Base-by-base conservation (phyloP, 2,888 invertebrate genomes). In the Ernsta delagoae region DNA sequence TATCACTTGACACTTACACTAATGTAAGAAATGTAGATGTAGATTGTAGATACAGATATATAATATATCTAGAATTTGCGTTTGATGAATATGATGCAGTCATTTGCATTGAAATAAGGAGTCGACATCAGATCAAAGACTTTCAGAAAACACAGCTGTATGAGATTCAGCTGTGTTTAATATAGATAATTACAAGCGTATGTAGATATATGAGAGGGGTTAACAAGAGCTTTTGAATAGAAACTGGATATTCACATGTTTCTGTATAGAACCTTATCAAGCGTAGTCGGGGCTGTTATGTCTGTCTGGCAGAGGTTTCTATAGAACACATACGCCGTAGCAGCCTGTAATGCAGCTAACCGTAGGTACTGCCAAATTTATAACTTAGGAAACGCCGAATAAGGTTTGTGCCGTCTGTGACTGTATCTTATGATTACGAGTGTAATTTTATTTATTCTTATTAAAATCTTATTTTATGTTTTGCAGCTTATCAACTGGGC, bases 401-500 rank as follows among this genome's bases (percentile, higher is more conserved):
- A 59, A 59, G 41, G 53, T 9, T 66, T 50, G 41, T 59, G 59
- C 53, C 41, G 41, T 53, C 31, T 66, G 48, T 7, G 41, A 50
- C 39, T 59, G 12, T 65, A 65, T 59, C 59, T 59, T 65, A 9
- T n/a, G 12, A 59, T 43, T 59, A 12, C 12, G 9, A 11, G 4
- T 16, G 24, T 9, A 5, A 36, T 5, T 36, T 36, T 36, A 5
- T 5, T 36, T 5, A 36, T 36, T 36, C 36, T 36, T 36, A 36
- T 36, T n/a, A n/a, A n/a, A n/a, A n/a, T n/a, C n/a, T n/a, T n/a
- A n/a, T n/a, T n/a, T n/a, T n/a, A 43, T 11, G 11, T 75, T 73
- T 74, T 90, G 90, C 88, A 93, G 93, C 87, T 93, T 65, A 92
- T 93, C 80, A 93, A 93, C 80, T 93, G 93, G 93, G 85, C 93